Base-by-base conservation (phyloP, 2,888 invertebrate genomes). In the Apotomis betuletana region DNA sequence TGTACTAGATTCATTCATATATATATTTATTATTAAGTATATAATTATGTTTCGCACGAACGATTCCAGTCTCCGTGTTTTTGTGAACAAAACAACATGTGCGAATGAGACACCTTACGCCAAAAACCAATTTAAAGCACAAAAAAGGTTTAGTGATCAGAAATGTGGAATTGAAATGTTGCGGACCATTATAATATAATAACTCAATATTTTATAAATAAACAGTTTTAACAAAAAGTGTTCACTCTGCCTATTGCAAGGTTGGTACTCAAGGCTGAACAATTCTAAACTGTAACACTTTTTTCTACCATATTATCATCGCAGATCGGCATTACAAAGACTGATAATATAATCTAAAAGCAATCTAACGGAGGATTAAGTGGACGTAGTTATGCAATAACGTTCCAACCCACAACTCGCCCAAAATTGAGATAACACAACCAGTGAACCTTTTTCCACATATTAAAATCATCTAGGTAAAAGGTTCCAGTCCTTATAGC, bases 341-440 rank as follows among this genome's bases (percentile, higher is more conserved):
- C 67, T 62, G 70, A 67, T 71, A 67, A 55, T 36, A 13, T 10
- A 41, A 71, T 67, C 67, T n/a, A 61, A 71, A 49, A 49, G 27
- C 41, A 41, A 41, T 41, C n/a, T 15, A 61, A 55, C 60, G 46
- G 41, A 2, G 41, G 67, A 55, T 57, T 62, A 58, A 51, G 38
- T n/a, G n/a, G n/a, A n/a, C n/a, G n/a, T n/a, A n/a, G n/a, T n/a
- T n/a, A n/a, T n/a, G n/a, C n/a, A n/a, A n/a, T n/a, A n/a, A n/a
- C n/a, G n/a, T n/a, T n/a, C n/a, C n/a, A n/a, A n/a, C n/a, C n/a
- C n/a, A n/a, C n/a, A n/a, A n/a, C n/a, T n/a, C n/a, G n/a, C n/a
- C n/a, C n/a, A n/a, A n/a, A n/a, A n/a, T n/a, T n/a, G n/a, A n/a
- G n/a, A n/a, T n/a, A n/a, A n/a, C n/a, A n/a, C n/a, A n/a, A n/a